These are phyloP conservation scores for Hippocampus barbouri DNA, from an alignment of 2,113 vertebrate species.

Conservation along the genomic window DNA sequence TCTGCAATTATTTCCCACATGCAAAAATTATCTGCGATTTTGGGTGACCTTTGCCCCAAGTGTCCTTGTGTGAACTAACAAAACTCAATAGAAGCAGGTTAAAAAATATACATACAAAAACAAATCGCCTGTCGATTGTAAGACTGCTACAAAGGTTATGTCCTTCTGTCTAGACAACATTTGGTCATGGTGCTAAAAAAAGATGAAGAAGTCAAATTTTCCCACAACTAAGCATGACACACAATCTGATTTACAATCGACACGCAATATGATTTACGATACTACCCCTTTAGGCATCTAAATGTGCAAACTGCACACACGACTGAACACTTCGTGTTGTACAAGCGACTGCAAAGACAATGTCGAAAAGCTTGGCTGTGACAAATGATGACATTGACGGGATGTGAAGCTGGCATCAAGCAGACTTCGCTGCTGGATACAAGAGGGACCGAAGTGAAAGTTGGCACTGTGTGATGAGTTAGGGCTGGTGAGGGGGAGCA, in stretches of 20 bases:
- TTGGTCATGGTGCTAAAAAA: constrained; percentile 33
- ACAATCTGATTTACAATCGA: constrained; percentile 10
- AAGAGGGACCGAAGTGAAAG: constrained; percentile 30
- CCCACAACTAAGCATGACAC: constrained; percentile 7
- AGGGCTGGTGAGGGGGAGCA: constrained; percentile 10
- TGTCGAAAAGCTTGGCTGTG: not conserved
- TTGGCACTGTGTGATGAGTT: constrained; percentile 24
- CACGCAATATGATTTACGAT: constrained; percentile 9
- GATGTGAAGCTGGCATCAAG: not conserved
- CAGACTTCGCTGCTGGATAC: constrained; percentile 9
- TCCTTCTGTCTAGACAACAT: constrained; percentile 26
- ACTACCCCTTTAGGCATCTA: constrained; percentile 3
- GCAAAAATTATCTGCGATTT: not conserved
- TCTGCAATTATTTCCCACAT: not conserved
- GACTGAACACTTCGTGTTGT: constrained; percentile 8
- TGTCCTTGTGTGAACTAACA: not conserved
- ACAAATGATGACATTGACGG: constrained; percentile 14
- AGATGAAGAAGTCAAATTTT: constrained; percentile 19
- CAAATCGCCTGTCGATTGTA: constrained; percentile 1
- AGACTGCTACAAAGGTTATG: not conserved
- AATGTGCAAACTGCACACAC: not conserved
- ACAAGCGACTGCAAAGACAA: constrained; percentile 7
- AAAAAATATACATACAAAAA: not conserved
- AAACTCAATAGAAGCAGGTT: not conserved
- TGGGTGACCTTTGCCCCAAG: not conserved